These are phyloP conservation scores for Malurus elegans DNA, from an alignment of 2,113 vertebrate species.

Conservation along the genomic window DNA sequence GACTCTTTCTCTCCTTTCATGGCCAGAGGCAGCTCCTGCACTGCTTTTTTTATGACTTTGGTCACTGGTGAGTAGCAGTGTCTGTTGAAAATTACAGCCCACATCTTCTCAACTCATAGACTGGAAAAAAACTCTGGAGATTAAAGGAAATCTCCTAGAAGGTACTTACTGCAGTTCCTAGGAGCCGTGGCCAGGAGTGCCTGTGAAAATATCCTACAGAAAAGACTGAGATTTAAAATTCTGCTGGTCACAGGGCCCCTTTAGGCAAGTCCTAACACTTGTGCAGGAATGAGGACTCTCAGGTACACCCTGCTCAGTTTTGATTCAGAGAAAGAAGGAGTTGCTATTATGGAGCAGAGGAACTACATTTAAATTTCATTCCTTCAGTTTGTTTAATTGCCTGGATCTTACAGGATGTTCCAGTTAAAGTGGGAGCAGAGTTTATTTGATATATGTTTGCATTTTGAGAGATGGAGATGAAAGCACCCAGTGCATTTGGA, in stretches of 20 bases:
- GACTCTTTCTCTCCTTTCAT: background rate
- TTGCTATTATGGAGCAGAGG: background rate
- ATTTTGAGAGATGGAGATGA: background rate
- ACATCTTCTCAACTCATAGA: background rate
- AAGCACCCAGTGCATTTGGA: background rate
- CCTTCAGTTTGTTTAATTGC: background rate
- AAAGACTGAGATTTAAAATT: background rate
- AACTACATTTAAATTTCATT: background rate
- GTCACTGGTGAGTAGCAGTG: background rate
- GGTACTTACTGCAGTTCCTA: background rate
- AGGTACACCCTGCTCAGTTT: background rate
- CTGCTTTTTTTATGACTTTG: background rate
- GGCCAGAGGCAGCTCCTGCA: background rate
- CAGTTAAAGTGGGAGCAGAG: background rate
- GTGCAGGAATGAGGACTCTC: background rate
- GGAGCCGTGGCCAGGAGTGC: background rate
- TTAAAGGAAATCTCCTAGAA: background rate
- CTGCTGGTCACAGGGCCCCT: background rate
- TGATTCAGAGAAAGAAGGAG: background rate
- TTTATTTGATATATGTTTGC: background rate
- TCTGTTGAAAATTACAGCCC: background rate
- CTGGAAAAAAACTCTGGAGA: background rate
- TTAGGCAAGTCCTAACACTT: background rate
- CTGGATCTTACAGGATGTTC: constrained; percentile 13
- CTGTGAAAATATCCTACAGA: background rate